These are phyloP conservation scores for Chlamydotis undulata DNA, from an alignment of 2,113 vertebrate species.

Conservation along the genomic window DNA sequence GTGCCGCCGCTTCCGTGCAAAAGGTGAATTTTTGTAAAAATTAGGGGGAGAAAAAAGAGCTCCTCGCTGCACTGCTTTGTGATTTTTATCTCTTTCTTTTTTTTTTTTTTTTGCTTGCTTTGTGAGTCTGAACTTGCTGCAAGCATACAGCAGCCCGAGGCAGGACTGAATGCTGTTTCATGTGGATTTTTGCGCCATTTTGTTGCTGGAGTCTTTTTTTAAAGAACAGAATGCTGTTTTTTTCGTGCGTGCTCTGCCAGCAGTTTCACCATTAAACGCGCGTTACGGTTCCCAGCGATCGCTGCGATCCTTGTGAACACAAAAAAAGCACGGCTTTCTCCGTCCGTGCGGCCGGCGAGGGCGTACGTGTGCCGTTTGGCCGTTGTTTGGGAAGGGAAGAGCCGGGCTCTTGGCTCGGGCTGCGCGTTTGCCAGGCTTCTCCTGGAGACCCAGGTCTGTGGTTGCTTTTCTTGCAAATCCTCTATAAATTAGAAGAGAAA, in stretches of 20 bases:
- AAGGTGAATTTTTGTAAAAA: not conserved
- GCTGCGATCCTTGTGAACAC: not conserved
- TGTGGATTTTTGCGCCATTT: not conserved
- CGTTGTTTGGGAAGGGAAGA: not conserved
- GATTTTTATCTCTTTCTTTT: not conserved
- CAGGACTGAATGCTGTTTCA: not conserved
- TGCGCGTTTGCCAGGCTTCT: not conserved
- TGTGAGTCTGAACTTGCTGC: not conserved
- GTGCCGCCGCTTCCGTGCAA: not conserved
- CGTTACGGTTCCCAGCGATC: not conserved
- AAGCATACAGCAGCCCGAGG: not conserved
- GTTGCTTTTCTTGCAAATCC: not conserved
- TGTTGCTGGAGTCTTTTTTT: not conserved
- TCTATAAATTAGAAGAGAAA: not conserved
- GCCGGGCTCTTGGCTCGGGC: accelerated
- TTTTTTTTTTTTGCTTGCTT: too few relatives aligned
- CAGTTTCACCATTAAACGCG: not conserved
- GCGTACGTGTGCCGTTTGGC: accelerated
- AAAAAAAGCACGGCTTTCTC: not conserved
- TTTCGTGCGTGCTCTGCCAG: not conserved
- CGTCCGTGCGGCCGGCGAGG: accelerated
- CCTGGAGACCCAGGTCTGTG: too few relatives aligned
- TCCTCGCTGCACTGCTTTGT: accelerated
- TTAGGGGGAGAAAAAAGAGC: not conserved
- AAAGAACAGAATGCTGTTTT: not conserved